Percentiles rank a stretch among this genome's conserved stretches.
These are phyloP conservation scores for Mycalesis mineus DNA, from an alignment of 2,888 invertebrate species.

Conservation along the genomic window DNA sequence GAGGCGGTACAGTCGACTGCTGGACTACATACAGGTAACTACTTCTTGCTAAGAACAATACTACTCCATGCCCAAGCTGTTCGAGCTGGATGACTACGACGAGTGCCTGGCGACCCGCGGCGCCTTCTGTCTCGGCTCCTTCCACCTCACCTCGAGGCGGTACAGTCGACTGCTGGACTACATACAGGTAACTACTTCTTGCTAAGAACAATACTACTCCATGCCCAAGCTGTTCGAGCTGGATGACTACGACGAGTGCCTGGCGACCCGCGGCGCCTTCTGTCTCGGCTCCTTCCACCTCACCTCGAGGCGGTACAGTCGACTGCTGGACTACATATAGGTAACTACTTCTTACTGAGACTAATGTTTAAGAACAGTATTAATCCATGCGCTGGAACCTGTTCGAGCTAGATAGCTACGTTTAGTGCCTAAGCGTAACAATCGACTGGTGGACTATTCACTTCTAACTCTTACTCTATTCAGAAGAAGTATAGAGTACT, in stretches of 20 bases:
- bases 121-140: slow-evolving; percentile 42
- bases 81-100: slow-evolving; percentile 43
- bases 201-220: slow-evolving; percentile 37
- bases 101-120: slow-evolving; percentile 37
- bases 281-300: slow-evolving; percentile 44
- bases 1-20: slow-evolving; percentile 21
- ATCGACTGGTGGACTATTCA: too few species aligned
- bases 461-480: too few species aligned
- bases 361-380: too few species aligned
- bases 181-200: slow-evolving; percentile 25
- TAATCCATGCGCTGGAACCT: too few species aligned
- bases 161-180: slow-evolving; percentile 24
- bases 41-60: slow-evolving; percentile 34
- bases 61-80: slow-evolving; percentile 39
- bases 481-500: too few species aligned
- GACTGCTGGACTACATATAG: too few species aligned
- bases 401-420: too few species aligned
- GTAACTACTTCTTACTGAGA: too few species aligned
- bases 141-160: slow-evolving; percentile 34
- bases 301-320: slow-evolving; percentile 2
- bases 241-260: slow-evolving; percentile 43
- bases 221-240: slow-evolving; percentile 41
- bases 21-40: slow-evolving; percentile 28
- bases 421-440: too few species aligned
- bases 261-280: slow-evolving; percentile 38